Conservation (phyloP, 2,888 invertebrate species). For the Galerucella pusilla region DNA sequence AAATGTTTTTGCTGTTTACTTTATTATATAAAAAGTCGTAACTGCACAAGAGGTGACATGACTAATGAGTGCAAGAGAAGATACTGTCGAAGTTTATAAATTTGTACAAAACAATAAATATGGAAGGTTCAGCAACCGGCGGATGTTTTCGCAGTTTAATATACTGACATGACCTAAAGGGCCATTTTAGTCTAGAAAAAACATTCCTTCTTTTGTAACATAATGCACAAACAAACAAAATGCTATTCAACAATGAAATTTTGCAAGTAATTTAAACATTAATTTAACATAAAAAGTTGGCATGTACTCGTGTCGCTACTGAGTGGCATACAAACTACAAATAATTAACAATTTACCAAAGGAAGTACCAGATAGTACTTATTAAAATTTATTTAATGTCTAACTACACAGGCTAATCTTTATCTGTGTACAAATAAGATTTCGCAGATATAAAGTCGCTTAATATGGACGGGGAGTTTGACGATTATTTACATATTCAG, state of each 20-base stretch:
- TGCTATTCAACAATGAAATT: slow-evolving; percentile 25
- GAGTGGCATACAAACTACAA: slow-evolving; percentile 24
- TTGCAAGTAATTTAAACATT: slow-evolving; percentile 20
- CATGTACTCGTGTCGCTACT: slow-evolving; percentile 19
- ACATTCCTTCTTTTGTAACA: not conserved
- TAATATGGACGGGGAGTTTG: slow-evolving; percentile 13
- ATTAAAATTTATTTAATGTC: slow-evolving; percentile 17
- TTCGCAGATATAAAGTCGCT: slow-evolving; percentile 7
- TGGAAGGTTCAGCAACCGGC: not conserved
- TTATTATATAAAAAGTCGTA: no score
- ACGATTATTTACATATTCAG: slow-evolving; percentile 5
- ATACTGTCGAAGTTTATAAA: no score
- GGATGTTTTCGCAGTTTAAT: not conserved
- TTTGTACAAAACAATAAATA: not conserved
- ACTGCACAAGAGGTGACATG: no score
- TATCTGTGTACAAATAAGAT: slow-evolving; percentile 19
- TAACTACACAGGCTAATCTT: slow-evolving; percentile 13
- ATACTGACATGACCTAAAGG: slow-evolving; percentile 8
- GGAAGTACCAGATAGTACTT: slow-evolving; percentile 11
- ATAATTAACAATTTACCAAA: slow-evolving; percentile 18
- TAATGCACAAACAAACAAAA: slow-evolving; percentile 19
- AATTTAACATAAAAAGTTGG: slow-evolving; percentile 29
- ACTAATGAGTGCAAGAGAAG: no score
- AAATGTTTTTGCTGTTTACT: no score
- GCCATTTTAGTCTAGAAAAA: not conserved